These are phyloP conservation scores for Trogon surrucura DNA, from an alignment of 2,113 vertebrate genomes.

Conservation along the genomic window DNA sequence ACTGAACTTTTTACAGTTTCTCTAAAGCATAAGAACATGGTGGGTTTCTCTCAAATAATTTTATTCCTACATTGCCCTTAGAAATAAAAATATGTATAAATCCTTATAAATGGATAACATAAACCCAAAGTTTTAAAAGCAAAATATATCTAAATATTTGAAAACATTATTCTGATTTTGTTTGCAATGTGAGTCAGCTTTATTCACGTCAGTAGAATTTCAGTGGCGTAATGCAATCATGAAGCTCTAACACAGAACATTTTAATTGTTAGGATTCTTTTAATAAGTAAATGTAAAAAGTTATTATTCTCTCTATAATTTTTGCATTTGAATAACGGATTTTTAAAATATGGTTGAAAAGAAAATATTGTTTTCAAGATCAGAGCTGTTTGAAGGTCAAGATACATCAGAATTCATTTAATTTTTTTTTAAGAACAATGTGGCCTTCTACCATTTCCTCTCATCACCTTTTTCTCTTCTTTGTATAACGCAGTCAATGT, in stretches of 20 bases:
- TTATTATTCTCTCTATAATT: neutral
- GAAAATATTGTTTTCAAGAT: neutral
- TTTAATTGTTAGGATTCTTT: neutral
- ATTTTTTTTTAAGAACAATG: neutral
- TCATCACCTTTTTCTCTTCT: neutral
- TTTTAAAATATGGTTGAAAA: neutral
- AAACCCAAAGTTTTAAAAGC: neutral
- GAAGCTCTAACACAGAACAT: neutral
- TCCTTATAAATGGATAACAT: neutral
- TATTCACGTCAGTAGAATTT: neutral
- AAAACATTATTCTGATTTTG: neutral
- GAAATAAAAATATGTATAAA: neutral
- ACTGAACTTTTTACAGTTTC: neutral
- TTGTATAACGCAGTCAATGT: neutral
- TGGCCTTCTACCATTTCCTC: neutral
- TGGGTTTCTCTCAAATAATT: neutral
- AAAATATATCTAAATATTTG: neutral
- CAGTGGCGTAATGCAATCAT: rapidly evolving
- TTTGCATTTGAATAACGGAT: neutral
- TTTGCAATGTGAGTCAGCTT: neutral
- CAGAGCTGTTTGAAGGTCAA: neutral
- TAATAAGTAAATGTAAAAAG: neutral
- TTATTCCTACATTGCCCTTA: neutral
- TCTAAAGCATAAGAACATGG: neutral
- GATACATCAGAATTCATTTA: neutral